Base-by-base conservation (phyloP, 2,888 invertebrate genomes). In the Byasa hedistus region DNA sequence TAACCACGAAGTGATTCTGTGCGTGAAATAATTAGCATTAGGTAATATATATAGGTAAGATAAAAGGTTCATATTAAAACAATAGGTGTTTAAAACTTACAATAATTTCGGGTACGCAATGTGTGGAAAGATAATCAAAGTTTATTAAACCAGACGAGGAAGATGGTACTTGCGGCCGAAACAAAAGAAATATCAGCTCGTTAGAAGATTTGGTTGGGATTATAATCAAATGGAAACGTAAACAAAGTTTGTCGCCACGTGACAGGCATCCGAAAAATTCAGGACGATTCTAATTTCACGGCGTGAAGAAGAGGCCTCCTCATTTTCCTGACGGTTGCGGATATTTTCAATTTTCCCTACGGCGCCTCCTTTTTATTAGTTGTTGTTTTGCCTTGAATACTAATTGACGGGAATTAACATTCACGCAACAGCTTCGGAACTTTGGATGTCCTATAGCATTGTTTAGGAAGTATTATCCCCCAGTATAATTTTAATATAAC, bases 271-370 rank as follows among this genome's bases (percentile, higher is more conserved):
- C 75, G 76, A 72, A 80, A 79, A 76, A 76, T 75, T 74, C 74
- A 74, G 77, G 78, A 79, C 80, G 76, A 83, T 84, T 85, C 85
- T 86, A 87, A 89, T 89, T 90, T 84, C 83, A 84, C 84, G 83
- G 81, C 83, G 86, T 86, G 87, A 88, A 84, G 85, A 83, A 86
- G 85, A 85, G 81, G 79, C 75, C 82, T 80, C 73, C 87, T 87
- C 86, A 89, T 89, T 89, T 89, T 87, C 88, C 82, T 88, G 87
- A 85, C 84, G 85, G 86, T 84, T 87, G 87, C 84, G 90, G 89
- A 89, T 89, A 89, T 90, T 91, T 91, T 91, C 91, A 90, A 91
- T 91, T 91, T 89, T 87, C 89, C 82, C 85, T 79, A 81, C 83
- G 84, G 85, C 78, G 79, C 81, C 84, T 82, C 83, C 86, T 84